phyloP scores from a whole-genome alignment of 2,888 invertebrate species.

The Timema podura region DNA sequence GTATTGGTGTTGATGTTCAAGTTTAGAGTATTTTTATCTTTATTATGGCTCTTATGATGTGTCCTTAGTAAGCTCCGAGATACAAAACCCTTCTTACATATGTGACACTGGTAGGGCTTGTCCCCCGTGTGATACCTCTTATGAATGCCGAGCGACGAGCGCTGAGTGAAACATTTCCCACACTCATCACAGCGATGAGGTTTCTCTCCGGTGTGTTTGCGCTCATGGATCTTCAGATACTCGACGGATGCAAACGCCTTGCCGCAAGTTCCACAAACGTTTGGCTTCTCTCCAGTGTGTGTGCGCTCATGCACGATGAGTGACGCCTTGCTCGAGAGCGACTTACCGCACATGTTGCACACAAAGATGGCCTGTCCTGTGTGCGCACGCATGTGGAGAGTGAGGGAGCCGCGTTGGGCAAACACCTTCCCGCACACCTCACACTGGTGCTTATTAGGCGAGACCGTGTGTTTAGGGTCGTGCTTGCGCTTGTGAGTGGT shows the following conservation, averaged over 20 bases:
- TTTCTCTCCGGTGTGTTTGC: conserved; percentile 38
- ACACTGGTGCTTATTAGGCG: conserved; percentile 44
- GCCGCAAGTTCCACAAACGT: conserved; percentile 51
- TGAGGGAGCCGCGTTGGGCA: conserved; percentile 42
- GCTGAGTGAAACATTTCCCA: conserved; percentile 44
- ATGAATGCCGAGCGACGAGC: conserved; percentile 58
- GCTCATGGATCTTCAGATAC: conserved; percentile 45
- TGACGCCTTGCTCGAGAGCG: conserved; percentile 55
- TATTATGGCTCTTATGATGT: conserved; percentile 47
- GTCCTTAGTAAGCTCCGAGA: conserved; percentile 59
- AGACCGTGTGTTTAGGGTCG: conserved; percentile 36
- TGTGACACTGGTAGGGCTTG: conserved; percentile 54
- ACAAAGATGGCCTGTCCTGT: conserved; percentile 22
- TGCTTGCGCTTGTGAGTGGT: conserved; percentile 42
- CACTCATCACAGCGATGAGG: conserved; percentile 25
- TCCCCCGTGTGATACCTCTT: conserved; percentile 58
- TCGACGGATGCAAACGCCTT: conserved; percentile 45
- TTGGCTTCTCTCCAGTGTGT: conserved; percentile 59
- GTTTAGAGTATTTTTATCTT: too few relatives aligned
- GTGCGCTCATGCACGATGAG: conserved; percentile 58
- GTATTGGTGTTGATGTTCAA: too few relatives aligned
- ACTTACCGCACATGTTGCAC: conserved; percentile 53
- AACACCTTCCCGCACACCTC: conserved; percentile 44
- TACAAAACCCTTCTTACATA: conserved; percentile 59
- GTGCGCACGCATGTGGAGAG: conserved; percentile 44